Base-by-base conservation (phyloP, 2,113 vertebrate genomes). In the Deroptyus accipitrinus region DNA sequence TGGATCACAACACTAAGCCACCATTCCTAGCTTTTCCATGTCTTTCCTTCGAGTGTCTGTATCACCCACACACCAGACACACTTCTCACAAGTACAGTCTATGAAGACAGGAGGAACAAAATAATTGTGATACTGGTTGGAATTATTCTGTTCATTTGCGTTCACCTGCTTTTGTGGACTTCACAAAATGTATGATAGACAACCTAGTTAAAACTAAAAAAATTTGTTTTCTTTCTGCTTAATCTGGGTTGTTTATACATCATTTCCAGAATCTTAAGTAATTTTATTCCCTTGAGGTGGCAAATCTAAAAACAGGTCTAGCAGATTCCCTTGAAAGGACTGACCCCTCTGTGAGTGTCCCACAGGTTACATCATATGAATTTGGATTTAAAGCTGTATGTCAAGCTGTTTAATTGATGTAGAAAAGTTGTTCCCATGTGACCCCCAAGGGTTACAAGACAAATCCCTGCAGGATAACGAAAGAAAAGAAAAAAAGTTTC, bases 281-380 rank as follows among this genome's bases (percentile, higher is more conserved):
- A 52, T 55, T 75, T 7, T 86, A 20, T 35, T 80, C 6, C 8
- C 30, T 77, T 64, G 13, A 73, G 22, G 46, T 19, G 11, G 5
- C 9, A 87, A 54, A 84, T 9, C 18, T 64, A 44, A 80, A 86
- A 90, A n/a, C 13, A 73, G 41, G 5, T n/a, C 14, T 64, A 59
- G 67, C 8, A 41, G n/a, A 6, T 30, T 41, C 6, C 49, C 9
- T 37, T 44, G 48, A 54, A 59, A 80, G 8, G 24, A 49, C 4
- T 0, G 0, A 41, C 5, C 2, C 3, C 28, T 81, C 27, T 10
- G 2, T 48, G 6, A 30, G 14, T 20, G 5, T 13, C 52, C n/a
- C 24, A 66, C 8, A 33, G 24, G 22, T 68, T 83, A 22, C 17
- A 41, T 33, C 14, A 33, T 31, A 24, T 12, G 7, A 51, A 64